Conservation (phyloP, 1,140 invertebrate species). For the Saccostrea cuccullata region DNA sequence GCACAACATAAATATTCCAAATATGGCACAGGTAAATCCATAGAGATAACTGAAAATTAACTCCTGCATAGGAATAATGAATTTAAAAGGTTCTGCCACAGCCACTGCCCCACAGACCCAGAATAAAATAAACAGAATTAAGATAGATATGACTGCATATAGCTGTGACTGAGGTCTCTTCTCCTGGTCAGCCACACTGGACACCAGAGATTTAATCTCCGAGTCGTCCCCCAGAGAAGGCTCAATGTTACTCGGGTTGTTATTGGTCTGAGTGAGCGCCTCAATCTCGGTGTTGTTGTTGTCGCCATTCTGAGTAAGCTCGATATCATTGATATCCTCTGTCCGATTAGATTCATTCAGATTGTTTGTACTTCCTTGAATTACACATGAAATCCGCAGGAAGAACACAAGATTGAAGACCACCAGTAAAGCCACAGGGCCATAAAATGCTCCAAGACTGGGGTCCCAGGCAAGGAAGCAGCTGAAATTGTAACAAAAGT, state of each 20-base stretch:
- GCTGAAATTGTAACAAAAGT: constrained; percentile 69
- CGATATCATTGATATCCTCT: constrained; percentile 82
- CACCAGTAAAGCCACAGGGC: constrained; percentile 87
- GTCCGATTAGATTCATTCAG: constrained; percentile 67
- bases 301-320: constrained; percentile 72
- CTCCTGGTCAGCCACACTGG: constrained; percentile 88
- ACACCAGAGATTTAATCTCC: constrained; percentile 80
- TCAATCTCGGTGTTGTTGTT: constrained; percentile 64
- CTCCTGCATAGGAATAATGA: constrained; percentile 85
- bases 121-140: constrained; percentile 87
- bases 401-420: constrained; percentile 87
- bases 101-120: constrained; percentile 86
- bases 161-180: constrained; percentile 89
- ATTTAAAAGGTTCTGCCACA: constrained; percentile 72
- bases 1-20: constrained; percentile 90
- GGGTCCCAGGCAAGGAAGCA: constrained; percentile 90
- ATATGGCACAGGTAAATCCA: constrained; percentile 84
- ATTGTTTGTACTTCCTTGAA: constrained; percentile 75
- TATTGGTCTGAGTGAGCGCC: constrained; percentile 54
- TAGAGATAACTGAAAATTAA: constrained; percentile 89
- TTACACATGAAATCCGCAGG: constrained; percentile 86
- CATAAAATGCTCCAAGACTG: constrained; percentile 88
- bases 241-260: not conserved
- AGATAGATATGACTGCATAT: constrained; percentile 86
- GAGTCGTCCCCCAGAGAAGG: constrained; percentile 70